These are phyloP conservation scores for Volucella bombylans DNA, from an alignment of 2,888 invertebrate genomes.

Conservation along the genomic window DNA sequence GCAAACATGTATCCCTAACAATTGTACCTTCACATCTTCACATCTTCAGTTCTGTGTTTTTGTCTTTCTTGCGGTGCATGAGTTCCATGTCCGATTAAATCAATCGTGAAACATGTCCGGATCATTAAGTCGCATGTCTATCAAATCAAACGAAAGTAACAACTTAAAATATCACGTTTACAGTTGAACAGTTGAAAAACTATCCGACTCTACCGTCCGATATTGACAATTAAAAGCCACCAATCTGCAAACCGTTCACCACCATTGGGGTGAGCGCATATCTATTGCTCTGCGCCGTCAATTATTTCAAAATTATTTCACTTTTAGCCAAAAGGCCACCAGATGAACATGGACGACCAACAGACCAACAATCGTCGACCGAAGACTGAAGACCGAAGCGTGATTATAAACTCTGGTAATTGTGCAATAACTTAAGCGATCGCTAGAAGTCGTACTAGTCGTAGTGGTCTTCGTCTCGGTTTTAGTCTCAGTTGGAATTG, in stretches of 20 bases:
- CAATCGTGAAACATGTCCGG: constrained; percentile 53
- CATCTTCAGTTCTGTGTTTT: neutral
- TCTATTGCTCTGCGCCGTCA: constrained; percentile 54
- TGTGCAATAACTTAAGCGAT: constrained; percentile 72
- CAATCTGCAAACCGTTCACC: constrained; percentile 15
- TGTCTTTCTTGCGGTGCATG: constrained; percentile 20
- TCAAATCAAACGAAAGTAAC: constrained; percentile 34
- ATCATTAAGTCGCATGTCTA: constrained; percentile 64
- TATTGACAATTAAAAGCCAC: constrained; percentile 62
- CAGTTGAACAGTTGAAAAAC: constrained; percentile 3
- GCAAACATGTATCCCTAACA: constrained; percentile 17
- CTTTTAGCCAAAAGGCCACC: constrained; percentile 62
- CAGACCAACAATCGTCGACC: neutral
- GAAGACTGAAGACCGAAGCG: constrained; percentile 39
- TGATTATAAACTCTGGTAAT: constrained; percentile 70
- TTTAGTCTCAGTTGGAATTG: neutral
- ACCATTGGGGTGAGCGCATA: neutral
- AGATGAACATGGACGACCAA: constrained; percentile 33
- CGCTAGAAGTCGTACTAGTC: constrained; percentile 37
- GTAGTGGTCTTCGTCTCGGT: neutral
- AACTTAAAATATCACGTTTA: constrained; percentile 54
- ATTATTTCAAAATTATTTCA: constrained; percentile 74
- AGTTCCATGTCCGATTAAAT: constrained; percentile 61
- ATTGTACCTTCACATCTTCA: constrained; percentile 10
- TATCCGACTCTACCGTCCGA: constrained; percentile 22